phyloP scores from a whole-genome alignment of 1,140 invertebrate genomes.

The Tyrophagus putrescentiae region DNA sequence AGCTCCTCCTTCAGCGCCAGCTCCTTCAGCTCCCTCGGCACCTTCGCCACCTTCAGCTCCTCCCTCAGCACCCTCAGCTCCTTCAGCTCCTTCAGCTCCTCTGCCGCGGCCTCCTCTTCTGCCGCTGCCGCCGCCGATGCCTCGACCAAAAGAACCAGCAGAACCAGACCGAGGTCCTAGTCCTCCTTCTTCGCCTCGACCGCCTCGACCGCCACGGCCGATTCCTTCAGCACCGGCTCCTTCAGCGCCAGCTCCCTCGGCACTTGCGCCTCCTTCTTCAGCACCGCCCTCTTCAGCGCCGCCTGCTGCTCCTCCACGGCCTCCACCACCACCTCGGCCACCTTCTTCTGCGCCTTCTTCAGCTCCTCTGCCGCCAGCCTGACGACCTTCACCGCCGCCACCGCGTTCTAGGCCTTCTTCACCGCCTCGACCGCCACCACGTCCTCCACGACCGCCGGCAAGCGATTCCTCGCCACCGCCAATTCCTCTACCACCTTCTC shows the following conservation, averaged over 20 bases:
- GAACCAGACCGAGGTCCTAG: too few species aligned
- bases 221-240: not conserved
- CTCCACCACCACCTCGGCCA: not conserved
- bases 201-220: not conserved
- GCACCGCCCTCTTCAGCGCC: not conserved
- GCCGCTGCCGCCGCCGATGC: too few species aligned
- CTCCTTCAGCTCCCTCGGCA: not conserved
- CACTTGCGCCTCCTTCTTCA: slow-evolving; percentile 1
- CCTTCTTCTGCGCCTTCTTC: not conserved
- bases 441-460: not conserved
- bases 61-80: not conserved
- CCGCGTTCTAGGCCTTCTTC: not conserved
- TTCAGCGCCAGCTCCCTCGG: not conserved
- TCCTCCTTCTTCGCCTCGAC: too few species aligned
- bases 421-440: not conserved
- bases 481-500: not conserved
- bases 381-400: not conserved
- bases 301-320: not conserved
- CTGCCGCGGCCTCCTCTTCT: too few species aligned
- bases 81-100: too few species aligned
- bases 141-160: too few species aligned
- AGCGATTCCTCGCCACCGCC: not conserved
- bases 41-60: not conserved
- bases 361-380: not conserved
- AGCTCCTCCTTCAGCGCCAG: not conserved